These are phyloP conservation scores for Gobio occitaniae DNA, from an alignment of 2,797 vertebrate genomes.

Conservation along the genomic window DNA sequence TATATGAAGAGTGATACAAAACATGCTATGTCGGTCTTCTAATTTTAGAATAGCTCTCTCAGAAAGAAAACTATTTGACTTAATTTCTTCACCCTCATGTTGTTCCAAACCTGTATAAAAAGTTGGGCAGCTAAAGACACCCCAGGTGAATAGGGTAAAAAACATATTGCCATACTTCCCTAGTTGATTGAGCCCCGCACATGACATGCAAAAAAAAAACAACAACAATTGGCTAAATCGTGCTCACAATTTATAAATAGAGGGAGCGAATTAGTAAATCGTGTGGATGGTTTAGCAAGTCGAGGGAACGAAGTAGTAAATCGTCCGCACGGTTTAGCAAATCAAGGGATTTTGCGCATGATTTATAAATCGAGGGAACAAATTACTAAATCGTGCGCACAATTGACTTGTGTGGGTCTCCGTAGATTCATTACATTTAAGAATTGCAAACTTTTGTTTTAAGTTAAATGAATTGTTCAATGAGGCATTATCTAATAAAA, in stretches of 20 bases:
- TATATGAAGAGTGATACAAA: not conserved
- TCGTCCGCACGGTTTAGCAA: no score
- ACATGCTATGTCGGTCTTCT: not conserved
- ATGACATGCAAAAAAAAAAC: no score
- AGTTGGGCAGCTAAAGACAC: not conserved
- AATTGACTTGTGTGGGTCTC: no score
- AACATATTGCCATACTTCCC: not conserved
- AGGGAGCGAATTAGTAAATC: no score
- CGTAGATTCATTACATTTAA: not conserved
- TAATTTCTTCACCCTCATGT: not conserved
- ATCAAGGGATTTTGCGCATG: no score
- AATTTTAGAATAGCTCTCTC: not conserved
- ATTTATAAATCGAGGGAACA: no score
- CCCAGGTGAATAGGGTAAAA: not conserved
- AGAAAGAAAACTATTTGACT: not conserved
- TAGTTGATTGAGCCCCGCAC: not conserved
- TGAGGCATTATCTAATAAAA: no score
- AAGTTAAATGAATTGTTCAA: not conserved
- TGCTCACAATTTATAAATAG: no score
- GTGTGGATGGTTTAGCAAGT: no score
- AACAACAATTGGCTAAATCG: no score
- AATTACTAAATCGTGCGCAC: no score
- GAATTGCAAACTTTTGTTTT: not conserved
- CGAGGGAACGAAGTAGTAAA: no score
- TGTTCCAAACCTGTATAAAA: not conserved